Percentiles rank a stretch among this genome's conserved stretches.
Conservation (phyloP, 1,140 invertebrate species). For the Bombus affinis region DNA sequence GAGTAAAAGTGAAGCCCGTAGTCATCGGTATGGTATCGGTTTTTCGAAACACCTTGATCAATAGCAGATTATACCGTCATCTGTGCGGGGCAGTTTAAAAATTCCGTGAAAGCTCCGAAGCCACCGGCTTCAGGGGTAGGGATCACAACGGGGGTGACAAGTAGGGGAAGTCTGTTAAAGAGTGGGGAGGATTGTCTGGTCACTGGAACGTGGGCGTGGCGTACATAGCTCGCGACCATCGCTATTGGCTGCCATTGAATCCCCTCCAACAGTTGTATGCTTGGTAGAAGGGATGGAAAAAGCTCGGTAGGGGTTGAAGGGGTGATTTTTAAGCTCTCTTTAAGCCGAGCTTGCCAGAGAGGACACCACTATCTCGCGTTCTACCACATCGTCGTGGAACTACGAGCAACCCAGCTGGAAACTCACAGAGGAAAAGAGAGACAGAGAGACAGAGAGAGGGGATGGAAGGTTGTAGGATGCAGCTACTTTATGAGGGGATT, state of each 20-base stretch:
- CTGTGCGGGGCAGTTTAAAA: constrained; percentile 79
- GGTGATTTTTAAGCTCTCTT: constrained; percentile 81
- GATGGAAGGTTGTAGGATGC: constrained; percentile 63
- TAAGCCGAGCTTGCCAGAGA: constrained; percentile 76
- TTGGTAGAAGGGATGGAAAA: constrained; percentile 73
- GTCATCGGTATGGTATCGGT: constrained; percentile 71
- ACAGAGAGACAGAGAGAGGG: constrained; percentile 46
- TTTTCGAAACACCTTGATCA: constrained; percentile 77
- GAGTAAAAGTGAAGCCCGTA: constrained; percentile 58
- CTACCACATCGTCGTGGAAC: constrained; percentile 72
- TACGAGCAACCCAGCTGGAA: constrained; percentile 66
- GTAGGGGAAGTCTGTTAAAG: constrained; percentile 57
- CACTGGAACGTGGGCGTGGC: constrained; percentile 80
- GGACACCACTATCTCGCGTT: constrained; percentile 76
- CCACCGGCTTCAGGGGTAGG: constrained; percentile 59
- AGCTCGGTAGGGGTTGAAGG: constrained; percentile 72
- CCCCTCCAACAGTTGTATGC: constrained; percentile 64
- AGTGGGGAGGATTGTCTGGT: constrained; percentile 72
- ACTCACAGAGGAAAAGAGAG: constrained; percentile 56
- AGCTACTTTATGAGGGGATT: constrained; percentile 74
- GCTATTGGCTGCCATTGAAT: constrained; percentile 78
- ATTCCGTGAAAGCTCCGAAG: constrained; percentile 79
- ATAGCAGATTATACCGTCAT: constrained; percentile 81
- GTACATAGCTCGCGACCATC: constrained; percentile 74
- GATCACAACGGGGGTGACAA: constrained; percentile 42